Evolutionary conservation across 2,888 invertebrate genomes (phyloP).

Genomic region (Apantesis nais): DNA sequence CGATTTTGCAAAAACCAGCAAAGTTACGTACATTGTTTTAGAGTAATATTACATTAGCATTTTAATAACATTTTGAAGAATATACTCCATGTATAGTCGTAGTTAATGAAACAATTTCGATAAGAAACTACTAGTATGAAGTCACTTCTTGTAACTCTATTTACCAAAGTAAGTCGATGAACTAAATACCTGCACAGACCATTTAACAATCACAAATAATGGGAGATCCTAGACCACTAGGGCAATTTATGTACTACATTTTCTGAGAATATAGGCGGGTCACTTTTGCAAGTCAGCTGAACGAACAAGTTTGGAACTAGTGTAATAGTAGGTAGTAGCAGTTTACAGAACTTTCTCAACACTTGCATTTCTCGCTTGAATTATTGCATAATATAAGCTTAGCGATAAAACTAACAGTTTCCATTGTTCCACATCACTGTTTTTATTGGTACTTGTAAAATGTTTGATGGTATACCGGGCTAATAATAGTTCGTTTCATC

Average conservation of each 20-base stretch:
- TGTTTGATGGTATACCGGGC: slow-evolving; percentile 49
- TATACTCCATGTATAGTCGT: background rate
- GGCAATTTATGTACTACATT: slow-evolving; percentile 62
- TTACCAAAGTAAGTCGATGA: slow-evolving; percentile 7
- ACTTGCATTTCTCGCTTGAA: slow-evolving; percentile 74
- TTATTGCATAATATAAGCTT: slow-evolving; percentile 73
- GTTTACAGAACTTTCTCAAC: slow-evolving; percentile 63
- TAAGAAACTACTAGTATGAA: background rate
- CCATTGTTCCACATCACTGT: slow-evolving; percentile 65
- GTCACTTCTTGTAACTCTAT: background rate
- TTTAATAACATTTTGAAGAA: background rate
- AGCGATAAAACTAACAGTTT: slow-evolving; percentile 69
- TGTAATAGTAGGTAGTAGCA: slow-evolving; percentile 55
- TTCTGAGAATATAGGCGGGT: slow-evolving; percentile 55
- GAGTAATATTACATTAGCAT: background rate
- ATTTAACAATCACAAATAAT: slow-evolving; percentile 53
- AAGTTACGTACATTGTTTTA: background rate
- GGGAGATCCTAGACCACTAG: slow-evolving; percentile 51
- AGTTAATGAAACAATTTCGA: no score
- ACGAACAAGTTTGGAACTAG: slow-evolving; percentile 57
- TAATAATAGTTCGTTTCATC: slow-evolving; percentile 41
- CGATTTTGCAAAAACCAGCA: background rate
- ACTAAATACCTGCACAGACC: slow-evolving; percentile 45
- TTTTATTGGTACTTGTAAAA: slow-evolving; percentile 72
- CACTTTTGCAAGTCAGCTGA: slow-evolving; percentile 54